A percentile compares a stretch with the other conserved stretches of the same genome.
phyloP scores from a whole-genome alignment of 30 jellyfish, hydroid and myxozoan species.

The Pelagia noctiluca region DNA sequence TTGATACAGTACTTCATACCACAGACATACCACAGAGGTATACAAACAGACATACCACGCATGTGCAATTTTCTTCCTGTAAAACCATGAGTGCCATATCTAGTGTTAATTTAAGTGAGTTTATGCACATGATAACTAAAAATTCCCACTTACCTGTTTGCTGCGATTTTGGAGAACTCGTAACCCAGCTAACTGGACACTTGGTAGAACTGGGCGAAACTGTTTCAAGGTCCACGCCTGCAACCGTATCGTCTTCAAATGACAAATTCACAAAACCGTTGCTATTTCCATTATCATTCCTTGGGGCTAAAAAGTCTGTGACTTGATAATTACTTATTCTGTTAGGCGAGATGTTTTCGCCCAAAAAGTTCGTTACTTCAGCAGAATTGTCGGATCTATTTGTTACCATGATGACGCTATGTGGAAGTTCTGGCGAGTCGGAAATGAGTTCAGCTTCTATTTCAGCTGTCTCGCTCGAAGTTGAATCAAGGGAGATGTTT shows the following conservation, averaged over 20 bases:
- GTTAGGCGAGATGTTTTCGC: slow-evolving; percentile 39
- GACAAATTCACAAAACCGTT: slow-evolving; percentile 59
- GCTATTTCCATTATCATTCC: background rate
- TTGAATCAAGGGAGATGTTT: background rate
- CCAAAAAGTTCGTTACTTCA: slow-evolving; percentile 41
- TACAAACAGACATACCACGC: too few relatives aligned
- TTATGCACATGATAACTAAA: too few relatives aligned
- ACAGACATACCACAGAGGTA: too few relatives aligned
- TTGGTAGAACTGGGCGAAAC: too few relatives aligned
- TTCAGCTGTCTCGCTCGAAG: background rate
- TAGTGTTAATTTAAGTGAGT: too few relatives aligned
- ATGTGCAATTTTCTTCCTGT: too few relatives aligned
- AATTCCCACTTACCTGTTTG: too few relatives aligned
- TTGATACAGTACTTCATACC: too few relatives aligned
- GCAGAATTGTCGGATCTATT: background rate
- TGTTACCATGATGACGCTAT: slow-evolving; percentile 32
- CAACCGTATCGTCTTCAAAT: slow-evolving; percentile 49
- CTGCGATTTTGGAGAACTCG: too few relatives aligned
- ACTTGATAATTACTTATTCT: slow-evolving; percentile 60
- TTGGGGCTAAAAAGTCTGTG: slow-evolving; percentile 51
- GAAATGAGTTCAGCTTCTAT: background rate
- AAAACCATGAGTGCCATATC: too few relatives aligned
- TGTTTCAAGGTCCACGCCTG: too few relatives aligned
- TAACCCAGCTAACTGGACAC: too few relatives aligned
- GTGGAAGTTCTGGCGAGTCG: slow-evolving; percentile 26